Evolutionary conservation across 2,888 invertebrate species (phyloP).

Genomic region (Apodemia zela): DNA sequence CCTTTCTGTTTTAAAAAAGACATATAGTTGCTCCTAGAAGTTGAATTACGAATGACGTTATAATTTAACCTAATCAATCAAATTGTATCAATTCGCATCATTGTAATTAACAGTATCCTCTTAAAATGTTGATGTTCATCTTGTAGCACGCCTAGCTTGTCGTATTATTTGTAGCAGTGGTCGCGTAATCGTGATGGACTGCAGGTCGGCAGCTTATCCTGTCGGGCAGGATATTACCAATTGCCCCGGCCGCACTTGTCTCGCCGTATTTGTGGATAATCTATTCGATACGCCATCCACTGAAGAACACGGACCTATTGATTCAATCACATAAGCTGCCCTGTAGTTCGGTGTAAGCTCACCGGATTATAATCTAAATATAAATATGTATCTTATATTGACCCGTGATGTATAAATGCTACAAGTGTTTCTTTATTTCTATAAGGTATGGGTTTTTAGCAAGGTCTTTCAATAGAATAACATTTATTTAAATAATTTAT

Average conservation of each 20-base stretch:
- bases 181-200: neutral
- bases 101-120: too few species aligned
- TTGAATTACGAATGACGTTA: too few species aligned
- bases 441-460: too few species aligned
- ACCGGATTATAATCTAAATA: slow-evolving; percentile 2
- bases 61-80: neutral
- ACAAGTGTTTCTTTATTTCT: neutral
- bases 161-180: neutral
- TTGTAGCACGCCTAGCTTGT: too few species aligned
- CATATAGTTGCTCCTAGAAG: too few species aligned
- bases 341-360: neutral
- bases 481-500: too few species aligned
- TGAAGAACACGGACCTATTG: neutral
- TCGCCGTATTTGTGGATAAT: slow-evolving; percentile 13
- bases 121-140: neutral
- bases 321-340: slow-evolving; percentile 1
- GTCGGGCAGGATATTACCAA: slow-evolving; percentile 13
- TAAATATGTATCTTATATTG: too few species aligned
- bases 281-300: slow-evolving; percentile 1
- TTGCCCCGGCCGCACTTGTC: slow-evolving; percentile 12
- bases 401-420: neutral
- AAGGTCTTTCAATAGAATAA: too few species aligned
- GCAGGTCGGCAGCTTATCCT: slow-evolving; percentile 13
- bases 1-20: too few species aligned
- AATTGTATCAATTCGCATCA: neutral